These are phyloP conservation scores for Pipistrellus kuhlii DNA, from an alignment of 2,797 vertebrate species.

Conservation along the genomic window DNA sequence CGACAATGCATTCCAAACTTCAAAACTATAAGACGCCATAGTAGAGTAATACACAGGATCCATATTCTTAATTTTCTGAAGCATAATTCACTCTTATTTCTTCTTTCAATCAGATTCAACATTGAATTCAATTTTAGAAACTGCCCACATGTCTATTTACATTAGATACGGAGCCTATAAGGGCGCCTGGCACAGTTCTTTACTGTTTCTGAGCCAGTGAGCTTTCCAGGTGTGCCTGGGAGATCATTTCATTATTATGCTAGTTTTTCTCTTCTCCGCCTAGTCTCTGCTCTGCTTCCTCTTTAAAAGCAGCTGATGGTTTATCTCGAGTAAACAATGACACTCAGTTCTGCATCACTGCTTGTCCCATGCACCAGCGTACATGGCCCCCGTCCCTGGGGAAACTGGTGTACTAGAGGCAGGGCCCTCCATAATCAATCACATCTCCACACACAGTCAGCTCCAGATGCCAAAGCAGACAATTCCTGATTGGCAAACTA, in stretches of 20 bases:
- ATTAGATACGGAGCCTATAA: rapidly evolving
- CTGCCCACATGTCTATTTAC: neutral
- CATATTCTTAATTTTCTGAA: neutral
- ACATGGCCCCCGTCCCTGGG: neutral
- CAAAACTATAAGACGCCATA: neutral
- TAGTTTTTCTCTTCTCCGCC: neutral
- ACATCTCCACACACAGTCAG: rapidly evolving
- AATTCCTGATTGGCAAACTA: neutral
- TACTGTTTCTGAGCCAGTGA: neutral
- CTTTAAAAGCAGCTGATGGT: conserved; percentile 65
- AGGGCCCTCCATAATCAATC: neutral
- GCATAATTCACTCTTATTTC: neutral
- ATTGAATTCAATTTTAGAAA: neutral
- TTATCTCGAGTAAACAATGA: conserved; percentile 67
- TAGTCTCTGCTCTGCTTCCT: conserved; percentile 26
- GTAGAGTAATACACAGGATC: neutral
- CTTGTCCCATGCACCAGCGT: rapidly evolving
- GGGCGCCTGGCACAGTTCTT: too few relatives aligned
- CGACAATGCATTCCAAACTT: neutral
- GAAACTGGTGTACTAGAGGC: rapidly evolving
- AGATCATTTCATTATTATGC: neutral
- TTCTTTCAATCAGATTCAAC: neutral
- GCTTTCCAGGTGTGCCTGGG: neutral
- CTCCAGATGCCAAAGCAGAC: neutral
- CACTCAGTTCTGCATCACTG: neutral